Evolutionary conservation across 2,113 vertebrate genomes (phyloP).

Genomic region (Phodopus roborovskii): DNA sequence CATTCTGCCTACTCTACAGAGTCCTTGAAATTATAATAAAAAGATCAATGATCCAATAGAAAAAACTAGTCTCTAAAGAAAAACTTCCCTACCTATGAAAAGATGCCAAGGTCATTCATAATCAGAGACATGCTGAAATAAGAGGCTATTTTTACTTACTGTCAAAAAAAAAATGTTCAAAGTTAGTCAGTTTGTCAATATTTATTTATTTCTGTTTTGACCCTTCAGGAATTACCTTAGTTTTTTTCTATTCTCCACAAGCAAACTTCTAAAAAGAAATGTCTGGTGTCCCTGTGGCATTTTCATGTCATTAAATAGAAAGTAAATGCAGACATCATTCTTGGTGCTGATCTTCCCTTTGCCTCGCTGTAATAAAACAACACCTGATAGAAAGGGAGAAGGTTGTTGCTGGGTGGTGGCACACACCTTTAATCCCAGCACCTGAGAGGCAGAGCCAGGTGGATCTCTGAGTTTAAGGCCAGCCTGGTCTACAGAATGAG

Average conservation of each 20-base stretch:
- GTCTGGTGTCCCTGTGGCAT: neutral
- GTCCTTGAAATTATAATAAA: slow-evolving; percentile 18
- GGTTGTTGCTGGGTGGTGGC: neutral
- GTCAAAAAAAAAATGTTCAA: neutral
- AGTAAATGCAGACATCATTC: neutral
- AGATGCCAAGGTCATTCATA: slow-evolving; percentile 7
- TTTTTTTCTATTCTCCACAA: neutral
- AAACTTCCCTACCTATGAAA: neutral
- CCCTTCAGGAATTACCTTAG: neutral
- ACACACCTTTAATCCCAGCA: neutral
- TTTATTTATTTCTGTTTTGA: neutral
- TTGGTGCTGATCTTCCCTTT: neutral
- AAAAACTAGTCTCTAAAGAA: slow-evolving; percentile 13
- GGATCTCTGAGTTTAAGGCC: neutral
- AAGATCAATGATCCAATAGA: neutral
- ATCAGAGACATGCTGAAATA: neutral
- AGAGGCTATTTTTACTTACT: slow-evolving; percentile 37
- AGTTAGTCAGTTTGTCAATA: neutral
- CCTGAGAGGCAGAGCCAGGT: neutral
- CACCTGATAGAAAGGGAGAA: neutral
- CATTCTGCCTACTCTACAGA: neutral
- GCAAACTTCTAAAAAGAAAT: slow-evolving; percentile 24
- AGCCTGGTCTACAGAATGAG: neutral
- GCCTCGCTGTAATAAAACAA: neutral
- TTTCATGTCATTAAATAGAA: neutral